A percentile compares a stretch with the other conserved stretches of the same genome.
phyloP scores from a whole-genome alignment of 1,140 invertebrate genomes.

The Eufriesea mexicana region DNA sequence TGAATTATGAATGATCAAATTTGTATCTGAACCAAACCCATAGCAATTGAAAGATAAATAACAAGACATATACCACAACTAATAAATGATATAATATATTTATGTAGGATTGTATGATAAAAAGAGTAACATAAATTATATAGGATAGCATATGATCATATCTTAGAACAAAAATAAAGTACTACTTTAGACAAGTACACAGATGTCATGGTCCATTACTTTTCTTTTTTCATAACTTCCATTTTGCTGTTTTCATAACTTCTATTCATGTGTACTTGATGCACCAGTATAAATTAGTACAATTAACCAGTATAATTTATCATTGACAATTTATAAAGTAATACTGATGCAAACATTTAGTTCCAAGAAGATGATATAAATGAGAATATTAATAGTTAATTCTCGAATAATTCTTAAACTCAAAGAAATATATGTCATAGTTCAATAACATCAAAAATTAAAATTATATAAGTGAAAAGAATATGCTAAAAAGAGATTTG shows the following conservation, averaged over 20 bases:
- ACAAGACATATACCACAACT: not conserved
- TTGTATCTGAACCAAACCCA: not conserved
- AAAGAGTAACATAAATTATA: not conserved
- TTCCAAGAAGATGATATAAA: not conserved
- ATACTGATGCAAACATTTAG: not conserved
- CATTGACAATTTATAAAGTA: not conserved
- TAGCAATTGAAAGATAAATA: not conserved
- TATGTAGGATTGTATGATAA: not conserved
- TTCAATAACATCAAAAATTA: constrained; percentile 2
- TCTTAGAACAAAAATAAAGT: constrained; percentile 1
- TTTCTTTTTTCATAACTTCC: not conserved
- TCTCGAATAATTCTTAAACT: not conserved
- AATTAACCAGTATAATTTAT: constrained; percentile 1
- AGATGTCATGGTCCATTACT: not conserved
- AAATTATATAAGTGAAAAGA: not conserved
- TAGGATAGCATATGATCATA: not conserved
- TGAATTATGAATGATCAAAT: not conserved
- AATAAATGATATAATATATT: not conserved
- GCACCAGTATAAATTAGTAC: not conserved
- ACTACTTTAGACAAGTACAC: not conserved
- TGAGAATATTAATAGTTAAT: not conserved
- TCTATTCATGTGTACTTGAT: not conserved
- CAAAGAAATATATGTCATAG: not conserved
- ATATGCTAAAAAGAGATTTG: not conserved
- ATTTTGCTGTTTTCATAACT: not conserved